Base-by-base conservation (phyloP, 2,113 vertebrate species). In the Dasyprocta punctata region DNA sequence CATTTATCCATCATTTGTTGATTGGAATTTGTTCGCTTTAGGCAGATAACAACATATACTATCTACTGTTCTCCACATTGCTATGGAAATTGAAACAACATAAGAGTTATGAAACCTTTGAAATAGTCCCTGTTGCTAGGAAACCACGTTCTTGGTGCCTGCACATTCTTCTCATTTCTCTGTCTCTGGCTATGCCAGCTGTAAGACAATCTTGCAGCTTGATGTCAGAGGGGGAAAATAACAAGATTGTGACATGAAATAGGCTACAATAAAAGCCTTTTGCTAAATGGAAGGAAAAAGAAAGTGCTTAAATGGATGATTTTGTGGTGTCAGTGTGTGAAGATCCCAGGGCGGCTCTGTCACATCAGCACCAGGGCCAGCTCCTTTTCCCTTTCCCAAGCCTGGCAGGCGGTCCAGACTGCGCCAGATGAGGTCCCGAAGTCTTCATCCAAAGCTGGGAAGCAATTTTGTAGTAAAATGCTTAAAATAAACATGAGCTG, bases 41-140 rank as follows among this genome's bases (percentile, higher is more conserved):
- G 98, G 96, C 90, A 67, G 91, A 83, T 96, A 60, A 1, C 88
- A 92, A 81, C 10, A 0, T 95, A 94, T 90, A 91, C 95, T 95
- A 77, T 98, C 97, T 97, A 97, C 97, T 98, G 85, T 97, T 96
- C 97, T 98, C 85, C 96, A 80, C 98, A 97, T 73, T 95, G 96
- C 96, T 95, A 89, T 89, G 97, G 96, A 98, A 98, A 98, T 98
- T 36, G 93, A 97, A 95, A 88, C 97, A 97, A 98, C 90, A 95
- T 93, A 95, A 94, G 91, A 98, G 82, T 98, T 98, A 97, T 78
- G 97, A 98, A 97, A 95, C 94, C 98, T 96, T 97, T 95, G 95
- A 96, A 97, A 78, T 98, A 97, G 98, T 98, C 98, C 85, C 96
- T 69, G 98, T 99, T 99, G 98, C 99, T 98, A 99, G 98, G 98